Base-by-base conservation (phyloP, 2,797 vertebrate species). In the Notolepis coatsorum region DNA sequence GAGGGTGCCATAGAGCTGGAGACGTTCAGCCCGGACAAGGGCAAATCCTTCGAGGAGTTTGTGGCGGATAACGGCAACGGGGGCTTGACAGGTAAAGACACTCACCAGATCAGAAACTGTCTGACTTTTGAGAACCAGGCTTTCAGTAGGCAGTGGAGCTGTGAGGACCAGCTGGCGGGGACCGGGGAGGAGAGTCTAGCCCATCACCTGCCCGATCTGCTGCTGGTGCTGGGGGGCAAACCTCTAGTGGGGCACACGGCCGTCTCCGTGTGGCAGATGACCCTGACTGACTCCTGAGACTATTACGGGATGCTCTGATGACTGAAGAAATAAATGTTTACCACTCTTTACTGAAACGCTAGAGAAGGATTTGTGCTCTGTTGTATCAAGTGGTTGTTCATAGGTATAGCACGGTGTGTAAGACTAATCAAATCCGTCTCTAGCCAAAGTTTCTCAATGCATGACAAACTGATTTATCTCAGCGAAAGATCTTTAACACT, bases 181-280 rank as follows among this genome's bases (percentile, higher is more conserved):
- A 39, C 73, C 17, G 80, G 67, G 3, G 24, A 79, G 6, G 30
- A 52, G 1, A 63, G 65, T 24, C 54, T 78, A 0, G 20, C 18
- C 2, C 75, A 77, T 13, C 84, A 90, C 2, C 62, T 87, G 1
- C 89, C 92, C 3, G 90, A 93, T 8, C 53, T 91, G 28, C 82
- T 96, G 66, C 85, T 97, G 73, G 82, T 96, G n/a, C 35, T 95
- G 0, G 95, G 95, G 17, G 96, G 95, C 0, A 91, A 89, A 73
- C 94, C 95, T 2, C 70, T 88, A 50, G 74, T 81, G 35, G 50
- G 55, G 33, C 80, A 75, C 8, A 46, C 76, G 0, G 75, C 86
- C 8, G 90, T 96, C 70, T 93, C 91, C 0, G 54, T 94, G 7
- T 94, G 92, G 91, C 92, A 94, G 35, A 87, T 95, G 86, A 91